Evolutionary conservation across 2,113 vertebrate genomes (phyloP).

Genomic region (Clarias gariepinus): DNA sequence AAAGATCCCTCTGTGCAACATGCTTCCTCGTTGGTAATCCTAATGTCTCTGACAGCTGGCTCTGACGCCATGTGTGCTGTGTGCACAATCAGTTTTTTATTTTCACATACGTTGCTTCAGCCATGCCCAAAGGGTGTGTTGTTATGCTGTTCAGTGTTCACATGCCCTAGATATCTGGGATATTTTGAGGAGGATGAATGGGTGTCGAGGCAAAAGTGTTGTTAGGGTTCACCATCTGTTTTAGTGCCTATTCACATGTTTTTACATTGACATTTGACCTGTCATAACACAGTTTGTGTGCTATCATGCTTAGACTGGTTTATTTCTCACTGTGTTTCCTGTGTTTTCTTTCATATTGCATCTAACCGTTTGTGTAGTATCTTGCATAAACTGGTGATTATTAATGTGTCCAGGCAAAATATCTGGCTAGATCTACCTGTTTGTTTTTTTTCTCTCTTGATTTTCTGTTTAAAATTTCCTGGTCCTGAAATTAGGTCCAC

Average conservation of each 20-base stretch:
- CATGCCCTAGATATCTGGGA: conserved; percentile 26
- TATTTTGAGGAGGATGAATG: conserved; percentile 10
- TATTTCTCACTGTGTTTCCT: not conserved
- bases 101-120: not conserved
- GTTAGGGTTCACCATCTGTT: not conserved
- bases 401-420: not conserved
- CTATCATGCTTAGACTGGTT: not conserved
- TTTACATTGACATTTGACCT: not conserved
- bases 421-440: not conserved
- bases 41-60: conserved; percentile 10
- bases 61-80: not conserved
- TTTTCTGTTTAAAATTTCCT: not conserved
- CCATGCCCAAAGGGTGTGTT: conserved; percentile 35
- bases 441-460: not conserved
- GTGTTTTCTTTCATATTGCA: not conserved
- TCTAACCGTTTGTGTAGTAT: not conserved
- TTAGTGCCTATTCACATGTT: not conserved
- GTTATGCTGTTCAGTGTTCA: not conserved
- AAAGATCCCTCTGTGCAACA: not conserved
- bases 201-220: not conserved
- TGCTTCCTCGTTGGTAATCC: not conserved
- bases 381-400: not conserved
- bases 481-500: not conserved
- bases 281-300: not conserved
- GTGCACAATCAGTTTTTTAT: conserved; percentile 7